Conservation (phyloP, 2,888 invertebrate species). For the Mylabris sibirica region DNA sequence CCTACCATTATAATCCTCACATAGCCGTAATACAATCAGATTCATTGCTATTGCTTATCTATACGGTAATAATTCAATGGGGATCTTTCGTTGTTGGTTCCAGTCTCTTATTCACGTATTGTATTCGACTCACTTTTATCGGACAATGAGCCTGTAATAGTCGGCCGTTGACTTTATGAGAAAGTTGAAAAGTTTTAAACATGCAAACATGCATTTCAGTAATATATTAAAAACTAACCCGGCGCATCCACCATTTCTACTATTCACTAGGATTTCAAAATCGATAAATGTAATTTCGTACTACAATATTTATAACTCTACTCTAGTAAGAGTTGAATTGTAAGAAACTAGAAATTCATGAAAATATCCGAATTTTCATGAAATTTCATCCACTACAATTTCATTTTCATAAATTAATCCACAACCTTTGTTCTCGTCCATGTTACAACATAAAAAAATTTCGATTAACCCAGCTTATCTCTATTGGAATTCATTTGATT, state of each 20-base stretch:
- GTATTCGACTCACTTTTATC: conserved; percentile 2
- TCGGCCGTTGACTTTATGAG: background rate
- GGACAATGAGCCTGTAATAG: background rate
- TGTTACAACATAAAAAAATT: no score
- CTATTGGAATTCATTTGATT: background rate
- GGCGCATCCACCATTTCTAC: background rate
- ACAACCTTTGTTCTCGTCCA: background rate
- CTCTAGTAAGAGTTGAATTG: no score
- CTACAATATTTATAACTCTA: no score
- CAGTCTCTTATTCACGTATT: background rate
- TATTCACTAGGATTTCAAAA: background rate
- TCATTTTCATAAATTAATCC: background rate
- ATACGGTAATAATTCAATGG: background rate
- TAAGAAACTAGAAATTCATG: no score
- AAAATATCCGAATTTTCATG: background rate
- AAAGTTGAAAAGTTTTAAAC: background rate
- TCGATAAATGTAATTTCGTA: background rate
- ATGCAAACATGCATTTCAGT: background rate
- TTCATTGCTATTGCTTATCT: background rate
- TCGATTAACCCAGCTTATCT: no score
- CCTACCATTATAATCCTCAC: background rate
- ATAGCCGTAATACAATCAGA: background rate
- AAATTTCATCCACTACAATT: background rate
- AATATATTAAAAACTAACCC: background rate
- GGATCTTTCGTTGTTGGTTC: background rate